Evolutionary conservation across 1,140 invertebrate species (phyloP), one percentile per base, ranked within the genome.

Genomic region (Mamestra configurata): DNA sequence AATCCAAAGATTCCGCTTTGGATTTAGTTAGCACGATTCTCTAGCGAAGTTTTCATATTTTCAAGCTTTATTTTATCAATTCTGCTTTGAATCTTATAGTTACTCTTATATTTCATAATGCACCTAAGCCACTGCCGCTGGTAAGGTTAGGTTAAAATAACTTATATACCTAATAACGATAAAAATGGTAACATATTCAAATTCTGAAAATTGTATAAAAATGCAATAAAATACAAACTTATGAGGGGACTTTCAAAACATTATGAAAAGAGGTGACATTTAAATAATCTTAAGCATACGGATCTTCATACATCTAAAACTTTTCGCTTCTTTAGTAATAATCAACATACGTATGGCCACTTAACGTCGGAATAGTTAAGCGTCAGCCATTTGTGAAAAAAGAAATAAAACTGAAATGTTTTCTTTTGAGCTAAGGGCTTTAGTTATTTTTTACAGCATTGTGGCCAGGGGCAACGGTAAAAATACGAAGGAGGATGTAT

Each of bases 1-100:
- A 66, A 61, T 37, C 61, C 37, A 18, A 66, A 43, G 20, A 43
- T 66, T 43, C 37, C 27, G 57, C 57, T 61, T 61, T 61, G 15
- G 37, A 43, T 66, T 66, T 46, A 43, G 24, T 31, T 7, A 53
- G 7, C 1, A 7, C 3, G n/a, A 51, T n/a, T 18, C 1, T 18
- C 1, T 1, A 4, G n/a, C 15, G 18, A 53, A 22, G n/a, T 53
- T 53, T 53, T 53, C 15, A 22, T 22, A 22, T 10, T 53, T 53
- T 3, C 2, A 22, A 53, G 10, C 7, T 40, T 7, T 53, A 53
- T 20, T 53, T 53, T n/a, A n/a, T 22, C 51, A 53, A 53, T n/a
- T 51, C 46, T 6, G 4, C 15, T 51, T 10, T 18, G 6, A 53
- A n/a, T 5, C 27, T 3, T 31, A 31, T 31, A 31, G 2, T 5